Evolutionary conservation across 2,888 invertebrate species (phyloP).

Genomic region (Nebria salina): DNA sequence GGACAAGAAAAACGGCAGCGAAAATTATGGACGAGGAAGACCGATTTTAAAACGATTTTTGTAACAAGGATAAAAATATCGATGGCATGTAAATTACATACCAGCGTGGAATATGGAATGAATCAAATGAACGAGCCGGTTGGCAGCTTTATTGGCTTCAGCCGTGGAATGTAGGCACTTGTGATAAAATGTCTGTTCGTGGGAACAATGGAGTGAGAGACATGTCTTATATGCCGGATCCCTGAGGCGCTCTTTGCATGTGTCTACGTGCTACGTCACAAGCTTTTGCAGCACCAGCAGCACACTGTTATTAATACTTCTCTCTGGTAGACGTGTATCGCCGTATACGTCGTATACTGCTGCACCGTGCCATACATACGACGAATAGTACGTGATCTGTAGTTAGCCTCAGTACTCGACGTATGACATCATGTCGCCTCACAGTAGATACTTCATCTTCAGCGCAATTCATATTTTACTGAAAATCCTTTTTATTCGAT

Average conservation of each 20-base stretch:
- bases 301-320: neutral
- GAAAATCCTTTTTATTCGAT: neutral
- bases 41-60: constrained; percentile 61
- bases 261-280: neutral
- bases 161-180: constrained; percentile 49
- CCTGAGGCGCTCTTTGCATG: constrained; percentile 1
- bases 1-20: too few species aligned
- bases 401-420: neutral
- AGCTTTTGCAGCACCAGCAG: neutral
- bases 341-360: too few species aligned
- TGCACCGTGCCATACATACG: too few species aligned
- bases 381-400: neutral
- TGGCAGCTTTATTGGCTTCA: constrained; percentile 62
- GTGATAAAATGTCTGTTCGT: constrained; percentile 62
- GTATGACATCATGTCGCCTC: neutral
- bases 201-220: constrained; percentile 53
- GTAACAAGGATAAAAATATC: constrained; percentile 63
- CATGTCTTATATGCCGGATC: neutral
- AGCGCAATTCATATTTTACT: neutral
- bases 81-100: constrained; percentile 63
- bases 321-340: neutral
- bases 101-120: constrained; percentile 61
- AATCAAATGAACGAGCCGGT: constrained; percentile 61
- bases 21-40: constrained; percentile 47
- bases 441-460: neutral